A percentile compares a stretch with the other conserved stretches of the same genome.
Evolutionary conservation across 2,888 invertebrate species (phyloP).

Genomic region (Alcis repandata): DNA sequence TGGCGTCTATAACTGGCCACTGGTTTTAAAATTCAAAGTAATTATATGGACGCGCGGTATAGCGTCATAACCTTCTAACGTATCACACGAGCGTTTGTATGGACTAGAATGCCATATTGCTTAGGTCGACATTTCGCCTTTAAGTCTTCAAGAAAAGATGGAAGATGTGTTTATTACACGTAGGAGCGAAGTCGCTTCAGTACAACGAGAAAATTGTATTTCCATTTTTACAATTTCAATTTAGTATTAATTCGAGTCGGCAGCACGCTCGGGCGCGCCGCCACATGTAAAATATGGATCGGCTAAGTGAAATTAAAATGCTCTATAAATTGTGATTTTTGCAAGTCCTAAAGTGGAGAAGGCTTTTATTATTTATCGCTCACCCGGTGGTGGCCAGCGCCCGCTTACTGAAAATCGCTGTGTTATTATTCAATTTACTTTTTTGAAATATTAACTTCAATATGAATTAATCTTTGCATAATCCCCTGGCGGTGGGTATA

Average conservation of each 20-base stretch:
- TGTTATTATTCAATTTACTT: constrained; percentile 84
- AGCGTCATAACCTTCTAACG: not conserved
- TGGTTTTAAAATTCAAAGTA: too few species aligned
- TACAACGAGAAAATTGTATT: constrained; percentile 85
- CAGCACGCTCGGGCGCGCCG: constrained; percentile 80
- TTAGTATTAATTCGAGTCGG: constrained; percentile 86
- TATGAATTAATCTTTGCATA: constrained; percentile 62
- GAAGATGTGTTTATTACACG: constrained; percentile 75
- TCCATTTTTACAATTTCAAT: constrained; percentile 87
- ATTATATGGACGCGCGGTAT: not conserved
- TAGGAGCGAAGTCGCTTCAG: constrained; percentile 66
- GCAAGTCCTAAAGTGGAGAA: constrained; percentile 87
- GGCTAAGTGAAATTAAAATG: constrained; percentile 87
- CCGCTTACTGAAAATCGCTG: constrained; percentile 81
- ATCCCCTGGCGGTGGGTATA: constrained; percentile 49
- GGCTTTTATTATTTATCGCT: constrained; percentile 86
- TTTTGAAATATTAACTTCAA: constrained; percentile 77
- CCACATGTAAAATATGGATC: constrained; percentile 87
- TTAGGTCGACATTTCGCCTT: not conserved
- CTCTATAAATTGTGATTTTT: constrained; percentile 87
- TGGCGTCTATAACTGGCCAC: too few species aligned
- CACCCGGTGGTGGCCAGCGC: constrained; percentile 75
- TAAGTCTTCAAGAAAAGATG: constrained; percentile 50
- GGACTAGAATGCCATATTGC: not conserved
- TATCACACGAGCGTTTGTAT: not conserved